Percentiles rank a stretch among this genome's conserved stretches.
These are phyloP conservation scores for Apis cerana DNA, from an alignment of 1,140 invertebrate genomes.

Conservation along the genomic window DNA sequence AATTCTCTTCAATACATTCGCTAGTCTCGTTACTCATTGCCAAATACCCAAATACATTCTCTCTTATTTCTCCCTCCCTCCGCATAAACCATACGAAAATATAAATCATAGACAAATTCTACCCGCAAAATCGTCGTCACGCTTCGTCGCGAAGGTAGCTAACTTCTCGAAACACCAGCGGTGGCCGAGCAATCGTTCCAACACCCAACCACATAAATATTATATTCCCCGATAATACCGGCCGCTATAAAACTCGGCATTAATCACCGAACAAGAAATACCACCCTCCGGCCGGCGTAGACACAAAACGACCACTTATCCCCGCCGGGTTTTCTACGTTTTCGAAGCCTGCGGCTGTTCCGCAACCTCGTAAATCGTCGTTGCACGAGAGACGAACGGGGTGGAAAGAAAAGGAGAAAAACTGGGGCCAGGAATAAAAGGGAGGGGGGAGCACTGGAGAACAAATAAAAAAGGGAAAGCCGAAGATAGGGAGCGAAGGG, in stretches of 20 bases:
- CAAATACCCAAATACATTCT: too few relatives aligned
- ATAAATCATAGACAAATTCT: background rate
- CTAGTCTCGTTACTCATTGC: too few relatives aligned
- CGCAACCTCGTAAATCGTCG: conserved; percentile 58
- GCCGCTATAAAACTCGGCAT: conserved; percentile 54
- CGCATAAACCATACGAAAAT: too few relatives aligned
- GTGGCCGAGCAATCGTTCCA: background rate
- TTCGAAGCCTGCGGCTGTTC: conserved; percentile 52
- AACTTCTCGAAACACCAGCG: background rate
- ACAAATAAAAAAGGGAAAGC: background rate
- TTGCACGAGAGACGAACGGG: conserved; percentile 34
- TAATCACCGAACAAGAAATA: conserved; percentile 59
- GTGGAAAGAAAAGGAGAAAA: background rate
- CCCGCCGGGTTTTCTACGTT: conserved; percentile 43
- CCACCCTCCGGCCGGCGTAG: conserved; percentile 38
- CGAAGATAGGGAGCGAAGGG: background rate
- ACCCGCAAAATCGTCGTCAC: background rate
- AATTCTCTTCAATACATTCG: too few relatives aligned
- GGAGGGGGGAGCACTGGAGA: conserved; percentile 14
- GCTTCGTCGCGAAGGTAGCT: background rate
- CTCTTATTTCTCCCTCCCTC: too few relatives aligned
- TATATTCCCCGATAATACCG: conserved; percentile 40
- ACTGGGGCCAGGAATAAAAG: background rate
- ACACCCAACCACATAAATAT: conserved; percentile 32
- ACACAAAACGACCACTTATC: conserved; percentile 51